Evolutionary conservation across 2,888 invertebrate genomes (phyloP).

Genomic region (Troides helena): DNA sequence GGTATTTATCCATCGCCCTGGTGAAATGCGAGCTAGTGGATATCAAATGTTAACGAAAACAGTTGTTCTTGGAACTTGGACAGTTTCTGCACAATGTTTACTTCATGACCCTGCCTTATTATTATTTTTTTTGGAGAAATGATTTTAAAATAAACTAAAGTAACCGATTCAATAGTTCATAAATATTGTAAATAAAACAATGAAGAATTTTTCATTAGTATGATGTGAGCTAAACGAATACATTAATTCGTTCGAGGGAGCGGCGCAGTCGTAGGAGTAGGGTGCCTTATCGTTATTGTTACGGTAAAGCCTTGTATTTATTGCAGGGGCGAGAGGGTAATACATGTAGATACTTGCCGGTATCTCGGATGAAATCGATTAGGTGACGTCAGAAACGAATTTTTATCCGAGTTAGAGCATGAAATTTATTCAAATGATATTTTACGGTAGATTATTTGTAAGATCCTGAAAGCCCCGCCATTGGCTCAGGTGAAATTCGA

Average conservation of each 20-base stretch:
- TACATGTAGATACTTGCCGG: conserved; percentile 34
- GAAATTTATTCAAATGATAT: conserved; percentile 62
- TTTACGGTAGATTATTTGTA: conserved; percentile 51
- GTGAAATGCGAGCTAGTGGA: no score
- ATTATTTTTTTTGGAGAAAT: no score
- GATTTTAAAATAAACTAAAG: no score
- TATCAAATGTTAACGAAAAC: no score
- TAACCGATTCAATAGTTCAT: background rate
- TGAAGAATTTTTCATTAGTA: background rate
- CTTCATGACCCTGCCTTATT: no score
- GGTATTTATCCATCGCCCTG: no score
- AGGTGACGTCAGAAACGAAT: conserved; percentile 43
- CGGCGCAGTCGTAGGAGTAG: conserved; percentile 4
- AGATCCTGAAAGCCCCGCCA: conserved; percentile 40
- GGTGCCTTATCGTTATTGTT: conserved; percentile 32
- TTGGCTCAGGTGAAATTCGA: conserved; percentile 41
- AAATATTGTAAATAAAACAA: background rate
- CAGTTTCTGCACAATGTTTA: no score
- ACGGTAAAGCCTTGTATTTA: conserved; percentile 39
- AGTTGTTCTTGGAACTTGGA: no score
- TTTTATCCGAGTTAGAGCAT: conserved; percentile 44
- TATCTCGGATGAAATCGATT: conserved; percentile 43
- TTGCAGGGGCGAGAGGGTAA: conserved; percentile 36
- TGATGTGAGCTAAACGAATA: background rate
- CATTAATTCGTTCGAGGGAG: background rate